Evolutionary conservation across 2,797 vertebrate genomes (phyloP).

Genomic region (Malurus splendens): DNA sequence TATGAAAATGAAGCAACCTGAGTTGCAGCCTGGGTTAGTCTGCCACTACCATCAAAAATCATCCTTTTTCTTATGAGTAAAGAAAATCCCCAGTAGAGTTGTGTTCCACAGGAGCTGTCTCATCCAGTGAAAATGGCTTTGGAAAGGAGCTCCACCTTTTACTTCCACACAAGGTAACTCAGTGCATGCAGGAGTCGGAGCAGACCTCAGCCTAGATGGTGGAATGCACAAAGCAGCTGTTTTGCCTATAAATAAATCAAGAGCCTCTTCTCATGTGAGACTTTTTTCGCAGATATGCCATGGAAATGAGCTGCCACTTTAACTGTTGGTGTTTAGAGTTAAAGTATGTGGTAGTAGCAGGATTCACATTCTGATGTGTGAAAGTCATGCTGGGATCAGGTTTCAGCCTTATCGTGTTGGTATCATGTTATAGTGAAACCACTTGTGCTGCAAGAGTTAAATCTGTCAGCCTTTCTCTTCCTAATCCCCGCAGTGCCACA

Average conservation of each 20-base stretch:
- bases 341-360: neutral
- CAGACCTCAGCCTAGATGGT: neutral
- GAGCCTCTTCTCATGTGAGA: neutral
- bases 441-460: slow-evolving; percentile 24
- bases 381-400: neutral
- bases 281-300: neutral
- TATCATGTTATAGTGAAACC: neutral
- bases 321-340: neutral
- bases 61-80: neutral
- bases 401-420: neutral
- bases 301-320: slow-evolving; percentile 2
- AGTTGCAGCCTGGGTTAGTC: neutral
- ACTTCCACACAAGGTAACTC: neutral
- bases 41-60: neutral
- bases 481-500: neutral
- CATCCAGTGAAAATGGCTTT: neutral
- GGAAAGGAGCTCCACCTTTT: neutral
- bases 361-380: neutral
- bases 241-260: slow-evolving; percentile 48
- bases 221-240: slow-evolving; percentile 40
- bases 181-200: neutral
- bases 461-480: neutral
- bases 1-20: neutral
- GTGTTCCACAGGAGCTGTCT: neutral
- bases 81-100: neutral